Evolutionary conservation across 1,140 invertebrate species (phyloP).

Genomic region (Pinna nobilis): DNA sequence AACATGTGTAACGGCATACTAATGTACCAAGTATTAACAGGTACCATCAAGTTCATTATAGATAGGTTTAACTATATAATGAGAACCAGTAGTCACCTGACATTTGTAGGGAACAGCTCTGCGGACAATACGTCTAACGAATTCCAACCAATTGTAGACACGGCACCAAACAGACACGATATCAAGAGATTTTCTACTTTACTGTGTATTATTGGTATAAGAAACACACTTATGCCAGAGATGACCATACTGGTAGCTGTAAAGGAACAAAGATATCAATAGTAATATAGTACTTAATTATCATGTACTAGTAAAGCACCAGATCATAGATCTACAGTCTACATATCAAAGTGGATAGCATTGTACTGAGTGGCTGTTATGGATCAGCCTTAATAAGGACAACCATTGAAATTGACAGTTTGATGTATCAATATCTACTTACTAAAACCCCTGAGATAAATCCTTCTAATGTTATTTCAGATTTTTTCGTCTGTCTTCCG

Average conservation of each 20-base stretch:
- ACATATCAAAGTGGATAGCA: too few relatives aligned
- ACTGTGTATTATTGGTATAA: constrained; percentile 75
- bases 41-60: too few relatives aligned
- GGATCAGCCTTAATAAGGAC: too few relatives aligned
- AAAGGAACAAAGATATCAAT: constrained; percentile 29
- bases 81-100: constrained; percentile 80
- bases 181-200: constrained; percentile 63
- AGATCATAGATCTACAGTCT: neutral
- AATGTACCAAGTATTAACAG: too few relatives aligned
- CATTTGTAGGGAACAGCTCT: constrained; percentile 76
- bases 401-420: too few relatives aligned
- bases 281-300: too few relatives aligned
- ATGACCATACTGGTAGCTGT: constrained; percentile 75
- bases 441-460: too few relatives aligned
- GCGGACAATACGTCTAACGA: constrained; percentile 75
- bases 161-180: constrained; percentile 75
- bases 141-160: constrained; percentile 77
- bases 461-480: too few relatives aligned
- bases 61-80: too few relatives aligned
- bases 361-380: too few relatives aligned
- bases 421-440: too few relatives aligned
- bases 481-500: too few relatives aligned
- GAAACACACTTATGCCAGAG: constrained; percentile 75
- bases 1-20: neutral
- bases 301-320: neutral